phyloP scores from a whole-genome alignment of 2,113 vertebrate species.

The Plectropomus leopardus region DNA sequence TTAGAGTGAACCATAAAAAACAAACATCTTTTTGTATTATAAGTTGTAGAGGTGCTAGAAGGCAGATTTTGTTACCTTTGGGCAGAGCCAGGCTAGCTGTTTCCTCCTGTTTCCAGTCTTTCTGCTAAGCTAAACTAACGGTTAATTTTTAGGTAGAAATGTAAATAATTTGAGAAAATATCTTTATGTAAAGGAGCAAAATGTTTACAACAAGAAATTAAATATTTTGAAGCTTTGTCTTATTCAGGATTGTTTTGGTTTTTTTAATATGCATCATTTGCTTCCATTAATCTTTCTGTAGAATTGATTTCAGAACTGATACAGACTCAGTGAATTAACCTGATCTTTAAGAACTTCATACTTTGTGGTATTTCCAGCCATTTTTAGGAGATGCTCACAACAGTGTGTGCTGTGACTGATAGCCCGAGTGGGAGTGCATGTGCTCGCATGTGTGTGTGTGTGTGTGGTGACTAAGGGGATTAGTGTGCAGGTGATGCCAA shows the following conservation, averaged over 20 bases:
- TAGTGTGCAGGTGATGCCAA: slow-evolving; percentile 52
- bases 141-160: slow-evolving; percentile 6
- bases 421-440: neutral
- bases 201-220: slow-evolving; percentile 19
- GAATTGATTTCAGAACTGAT: neutral
- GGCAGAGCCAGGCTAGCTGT: too few relatives aligned
- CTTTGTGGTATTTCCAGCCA: neutral
- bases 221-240: neutral
- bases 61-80: too few relatives aligned
- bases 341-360: neutral
- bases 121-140: too few relatives aligned
- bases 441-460: neutral
- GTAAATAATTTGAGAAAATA: slow-evolving; percentile 23
- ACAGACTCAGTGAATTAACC: neutral
- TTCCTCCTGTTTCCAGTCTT: too few relatives aligned
- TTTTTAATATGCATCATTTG: neutral
- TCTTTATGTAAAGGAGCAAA: slow-evolving; percentile 15
- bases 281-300: neutral
- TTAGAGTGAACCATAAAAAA: too few relatives aligned
- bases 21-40: too few relatives aligned
- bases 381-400: neutral
- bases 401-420: neutral
- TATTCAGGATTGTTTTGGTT: neutral
- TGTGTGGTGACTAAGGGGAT: slow-evolving; percentile 48
- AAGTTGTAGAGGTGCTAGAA: too few relatives aligned